Conservation (phyloP, 2,797 vertebrate species). For the Mus spretus region DNA sequence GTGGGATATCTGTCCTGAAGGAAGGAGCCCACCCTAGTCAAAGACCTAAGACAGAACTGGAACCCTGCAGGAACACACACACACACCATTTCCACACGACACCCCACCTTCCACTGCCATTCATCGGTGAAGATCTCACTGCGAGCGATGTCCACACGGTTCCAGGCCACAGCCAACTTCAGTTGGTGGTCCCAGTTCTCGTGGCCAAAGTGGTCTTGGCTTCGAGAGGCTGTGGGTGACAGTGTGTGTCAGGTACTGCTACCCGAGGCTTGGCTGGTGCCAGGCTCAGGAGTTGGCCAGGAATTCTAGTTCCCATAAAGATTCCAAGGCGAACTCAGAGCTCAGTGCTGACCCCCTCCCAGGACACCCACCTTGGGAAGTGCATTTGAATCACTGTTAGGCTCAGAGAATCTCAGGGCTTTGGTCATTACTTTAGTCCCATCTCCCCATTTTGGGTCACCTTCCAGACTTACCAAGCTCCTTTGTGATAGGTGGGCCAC, state of each 20-base stretch:
- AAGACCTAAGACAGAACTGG: not conserved
- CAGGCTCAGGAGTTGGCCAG: not conserved
- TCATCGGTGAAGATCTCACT: constrained; percentile 97
- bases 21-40: fast-evolving
- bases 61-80: not conserved
- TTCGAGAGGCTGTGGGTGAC: constrained; percentile 91
- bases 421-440: not conserved
- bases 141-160: constrained; percentile 96
- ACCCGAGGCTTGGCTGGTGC: too few species aligned
- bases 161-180: constrained; percentile 97
- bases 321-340: not conserved
- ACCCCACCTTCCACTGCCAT: constrained; percentile 94
- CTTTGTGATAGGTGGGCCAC: too few species aligned
- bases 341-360: fast-evolving
- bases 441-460: not conserved
- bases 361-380: not conserved
- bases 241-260: not conserved
- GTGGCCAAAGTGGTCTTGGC: constrained; percentile 87
- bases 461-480: not conserved
- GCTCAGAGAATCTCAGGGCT: not conserved
- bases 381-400: not conserved
- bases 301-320: not conserved
- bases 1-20: not conserved
- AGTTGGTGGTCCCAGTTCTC: constrained; percentile 95
- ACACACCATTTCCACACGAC: fast-evolving